phyloP scores from a whole-genome alignment of 2,113 vertebrate genomes.

The Oncorhynchus keta region DNA sequence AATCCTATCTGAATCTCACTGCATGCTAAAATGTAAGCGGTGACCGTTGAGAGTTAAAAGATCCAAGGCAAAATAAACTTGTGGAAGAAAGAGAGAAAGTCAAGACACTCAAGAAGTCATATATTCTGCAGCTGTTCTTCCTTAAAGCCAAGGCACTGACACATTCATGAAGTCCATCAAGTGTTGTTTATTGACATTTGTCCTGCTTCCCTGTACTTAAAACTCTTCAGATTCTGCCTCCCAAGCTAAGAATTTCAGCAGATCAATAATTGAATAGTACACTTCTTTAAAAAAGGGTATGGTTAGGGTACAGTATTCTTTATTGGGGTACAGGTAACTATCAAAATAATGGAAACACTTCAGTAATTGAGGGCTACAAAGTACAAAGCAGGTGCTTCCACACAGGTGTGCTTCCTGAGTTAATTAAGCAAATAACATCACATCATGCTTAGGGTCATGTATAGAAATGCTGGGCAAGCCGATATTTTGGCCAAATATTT shows the following conservation, averaged over 20 bases:
- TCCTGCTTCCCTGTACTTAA: not conserved
- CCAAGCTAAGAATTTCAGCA: constrained; percentile 15
- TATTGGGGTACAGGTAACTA: not conserved
- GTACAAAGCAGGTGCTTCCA: no score
- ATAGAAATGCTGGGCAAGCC: no score
- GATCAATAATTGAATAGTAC: no score
- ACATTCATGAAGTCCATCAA: not conserved
- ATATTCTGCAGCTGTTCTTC: constrained; percentile 16
- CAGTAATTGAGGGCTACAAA: no score
- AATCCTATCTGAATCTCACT: constrained; percentile 28
- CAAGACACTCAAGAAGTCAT: not conserved
- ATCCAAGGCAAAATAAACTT: not conserved
- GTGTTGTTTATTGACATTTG: not conserved
- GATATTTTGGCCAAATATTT: no score
- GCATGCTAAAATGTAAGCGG: not conserved
- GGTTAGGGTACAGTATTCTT: not conserved
- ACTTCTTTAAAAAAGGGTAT: no score
- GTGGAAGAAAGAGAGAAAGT: constrained; percentile 1
- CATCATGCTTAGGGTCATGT: no score
- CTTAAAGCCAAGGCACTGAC: constrained; percentile 1
- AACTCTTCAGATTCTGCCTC: constrained; percentile 8
- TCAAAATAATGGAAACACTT: no score
- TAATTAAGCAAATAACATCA: no score
- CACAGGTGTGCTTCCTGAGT: no score
- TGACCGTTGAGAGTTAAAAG: not conserved